Conservation (phyloP, 2,888 invertebrate species). For the Eupithecia centaureata region DNA sequence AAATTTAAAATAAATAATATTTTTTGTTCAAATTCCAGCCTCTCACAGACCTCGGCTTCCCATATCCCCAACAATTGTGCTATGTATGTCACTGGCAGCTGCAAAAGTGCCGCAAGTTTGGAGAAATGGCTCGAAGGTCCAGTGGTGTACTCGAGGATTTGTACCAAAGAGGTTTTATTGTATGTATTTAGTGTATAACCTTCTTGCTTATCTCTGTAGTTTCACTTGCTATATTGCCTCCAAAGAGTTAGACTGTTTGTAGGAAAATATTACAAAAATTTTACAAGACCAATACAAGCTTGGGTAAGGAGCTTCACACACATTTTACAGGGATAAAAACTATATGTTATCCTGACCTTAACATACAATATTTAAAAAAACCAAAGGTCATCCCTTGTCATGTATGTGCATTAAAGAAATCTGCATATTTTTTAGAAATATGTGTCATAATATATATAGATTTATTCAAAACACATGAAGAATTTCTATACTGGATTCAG, state of each 20-base stretch:
- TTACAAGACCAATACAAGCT: too few species aligned
- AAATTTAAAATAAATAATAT: not conserved
- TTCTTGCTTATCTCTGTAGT: not conserved
- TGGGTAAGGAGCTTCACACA: too few species aligned
- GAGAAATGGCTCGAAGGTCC: constrained; percentile 12
- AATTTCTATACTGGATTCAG: too few species aligned
- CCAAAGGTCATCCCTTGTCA: too few species aligned
- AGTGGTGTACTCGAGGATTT: constrained; percentile 12
- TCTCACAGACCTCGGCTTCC: not conserved
- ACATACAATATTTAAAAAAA: too few species aligned
- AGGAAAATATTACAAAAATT: too few species aligned
- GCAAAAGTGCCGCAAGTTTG: constrained; percentile 12
- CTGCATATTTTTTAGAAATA: too few species aligned
- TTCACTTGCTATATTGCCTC: not conserved
- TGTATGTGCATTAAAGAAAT: too few species aligned
- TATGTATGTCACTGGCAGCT: constrained; percentile 22
- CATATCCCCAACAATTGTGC: constrained; percentile 3
- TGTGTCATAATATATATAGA: too few species aligned
- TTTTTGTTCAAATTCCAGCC: not conserved
- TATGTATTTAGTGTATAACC: not conserved
- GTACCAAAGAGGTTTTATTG: constrained; percentile 7
- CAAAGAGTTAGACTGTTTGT: not conserved
- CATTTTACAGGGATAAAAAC: too few species aligned
- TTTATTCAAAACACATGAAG: too few species aligned
- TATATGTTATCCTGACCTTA: too few species aligned